Percentiles rank a stretch among this genome's conserved stretches.
These are phyloP conservation scores for Hyla sarda DNA, from an alignment of 2,113 vertebrate genomes.

Conservation along the genomic window DNA sequence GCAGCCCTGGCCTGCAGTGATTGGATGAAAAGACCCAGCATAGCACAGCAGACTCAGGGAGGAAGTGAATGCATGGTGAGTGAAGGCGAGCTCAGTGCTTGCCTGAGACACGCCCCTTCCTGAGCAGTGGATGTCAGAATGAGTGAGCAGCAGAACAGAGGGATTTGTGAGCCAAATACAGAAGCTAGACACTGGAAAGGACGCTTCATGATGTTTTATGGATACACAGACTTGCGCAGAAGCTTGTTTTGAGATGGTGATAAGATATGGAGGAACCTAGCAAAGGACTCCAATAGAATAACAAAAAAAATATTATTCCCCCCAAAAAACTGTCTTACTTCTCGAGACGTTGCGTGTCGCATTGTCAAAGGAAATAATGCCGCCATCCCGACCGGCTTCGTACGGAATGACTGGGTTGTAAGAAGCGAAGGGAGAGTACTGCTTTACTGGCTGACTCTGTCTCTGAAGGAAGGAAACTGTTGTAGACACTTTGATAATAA, in stretches of 20 bases:
- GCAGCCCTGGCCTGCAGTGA: too few species aligned
- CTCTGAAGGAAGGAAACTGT: slow-evolving; percentile 14
- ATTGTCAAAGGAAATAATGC: not conserved
- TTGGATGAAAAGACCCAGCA: too few species aligned
- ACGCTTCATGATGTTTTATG: not conserved
- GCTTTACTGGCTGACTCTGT: not conserved
- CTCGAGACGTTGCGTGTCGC: too few species aligned
- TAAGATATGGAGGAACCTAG: not conserved
- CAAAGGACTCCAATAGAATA: not conserved
- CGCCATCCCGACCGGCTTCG: not conserved
- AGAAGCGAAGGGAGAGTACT: not conserved
- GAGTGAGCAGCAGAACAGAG: too few species aligned
- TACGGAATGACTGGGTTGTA: not conserved
- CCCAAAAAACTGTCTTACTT: not conserved
- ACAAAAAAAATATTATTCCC: not conserved
- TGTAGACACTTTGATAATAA: slow-evolving; percentile 23
- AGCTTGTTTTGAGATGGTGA: not conserved
- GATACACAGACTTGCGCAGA: not conserved
- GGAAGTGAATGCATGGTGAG: too few species aligned
- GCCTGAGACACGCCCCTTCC: too few species aligned
- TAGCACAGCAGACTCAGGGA: too few species aligned
- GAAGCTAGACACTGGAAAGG: too few species aligned
- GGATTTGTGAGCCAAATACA: too few species aligned
- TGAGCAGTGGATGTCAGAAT: too few species aligned
- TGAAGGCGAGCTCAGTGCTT: too few species aligned